phyloP scores from a whole-genome alignment of 2,888 invertebrate genomes.

The Aphidius colemani region DNA sequence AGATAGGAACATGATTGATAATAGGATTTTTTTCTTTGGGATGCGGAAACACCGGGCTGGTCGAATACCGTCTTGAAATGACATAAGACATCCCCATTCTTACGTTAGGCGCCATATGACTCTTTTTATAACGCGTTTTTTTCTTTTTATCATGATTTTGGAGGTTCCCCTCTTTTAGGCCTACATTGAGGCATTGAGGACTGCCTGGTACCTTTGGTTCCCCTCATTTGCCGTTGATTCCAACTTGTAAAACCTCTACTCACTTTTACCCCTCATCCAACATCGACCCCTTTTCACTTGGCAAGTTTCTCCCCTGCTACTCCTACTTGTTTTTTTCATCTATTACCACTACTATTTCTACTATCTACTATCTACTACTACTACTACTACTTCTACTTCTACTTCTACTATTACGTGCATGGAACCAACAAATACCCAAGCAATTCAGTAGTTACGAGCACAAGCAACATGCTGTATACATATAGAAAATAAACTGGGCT shows the following conservation, averaged over 20 bases:
- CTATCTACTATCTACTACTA: too few species aligned
- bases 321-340: too few species aligned
- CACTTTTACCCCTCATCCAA: constrained; percentile 6
- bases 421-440: constrained; percentile 16
- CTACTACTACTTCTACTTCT: background rate
- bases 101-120: constrained; percentile 51
- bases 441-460: background rate
- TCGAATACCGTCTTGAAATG: constrained; percentile 46
- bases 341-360: too few species aligned
- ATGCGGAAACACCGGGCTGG: constrained; percentile 8
- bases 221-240: constrained; percentile 14
- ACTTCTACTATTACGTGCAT: background rate
- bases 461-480: constrained; percentile 8
- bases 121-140: constrained; percentile 49
- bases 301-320: too few species aligned
- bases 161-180: constrained; percentile 29
- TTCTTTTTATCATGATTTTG: constrained; percentile 18
- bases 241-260: constrained; percentile 11
- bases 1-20: too few species aligned
- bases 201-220: constrained; percentile 13
- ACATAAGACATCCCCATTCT: constrained; percentile 54
- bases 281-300: background rate
- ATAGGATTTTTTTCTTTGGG: background rate
- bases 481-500: background rate
- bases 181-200: constrained; percentile 12